Conservation (phyloP, 2,797 vertebrate species). For the Rhodeus uyekii region DNA sequence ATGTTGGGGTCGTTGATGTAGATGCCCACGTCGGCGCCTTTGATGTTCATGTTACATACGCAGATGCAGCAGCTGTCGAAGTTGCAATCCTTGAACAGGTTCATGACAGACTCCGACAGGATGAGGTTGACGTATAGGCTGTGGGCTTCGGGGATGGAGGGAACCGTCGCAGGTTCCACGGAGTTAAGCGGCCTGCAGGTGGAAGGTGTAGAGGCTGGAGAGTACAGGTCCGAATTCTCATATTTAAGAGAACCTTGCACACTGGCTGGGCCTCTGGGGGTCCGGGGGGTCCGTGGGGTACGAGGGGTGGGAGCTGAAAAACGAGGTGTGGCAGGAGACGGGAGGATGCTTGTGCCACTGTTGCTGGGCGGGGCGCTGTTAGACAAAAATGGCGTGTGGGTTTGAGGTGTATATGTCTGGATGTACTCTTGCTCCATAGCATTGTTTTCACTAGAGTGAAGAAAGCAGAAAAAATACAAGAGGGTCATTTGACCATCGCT, state of each 20-base stretch:
- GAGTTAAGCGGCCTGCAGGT: slow-evolving; percentile 95
- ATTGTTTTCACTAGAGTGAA: slow-evolving; percentile 83
- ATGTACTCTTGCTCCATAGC: slow-evolving; percentile 93
- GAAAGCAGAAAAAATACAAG: background rate
- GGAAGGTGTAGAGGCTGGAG: slow-evolving; percentile 94
- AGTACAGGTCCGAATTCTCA: slow-evolving; percentile 95
- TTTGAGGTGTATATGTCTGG: slow-evolving; percentile 93
- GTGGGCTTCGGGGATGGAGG: slow-evolving; percentile 95
- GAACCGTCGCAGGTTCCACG: slow-evolving; percentile 93
- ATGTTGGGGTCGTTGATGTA: slow-evolving; percentile 92
- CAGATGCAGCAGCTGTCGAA: slow-evolving; percentile 99
- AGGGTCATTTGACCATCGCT: background rate
- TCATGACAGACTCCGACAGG: slow-evolving; percentile 97
- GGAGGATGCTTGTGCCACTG: slow-evolving; percentile 87
- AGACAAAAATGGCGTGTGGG: slow-evolving; percentile 91
- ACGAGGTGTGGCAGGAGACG: slow-evolving; percentile 93
- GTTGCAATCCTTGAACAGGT: slow-evolving; percentile 98
- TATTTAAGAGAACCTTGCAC: slow-evolving; percentile 95
- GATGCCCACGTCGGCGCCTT: slow-evolving; percentile 94
- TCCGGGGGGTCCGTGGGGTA: slow-evolving; percentile 92
- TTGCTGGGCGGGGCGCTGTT: slow-evolving; percentile 95
- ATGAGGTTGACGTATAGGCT: slow-evolving; percentile 98
- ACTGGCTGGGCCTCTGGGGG: slow-evolving; percentile 92
- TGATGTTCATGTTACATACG: slow-evolving; percentile 98
- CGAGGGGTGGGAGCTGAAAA: slow-evolving; percentile 91